These are phyloP conservation scores for Cephus pulcher DNA, from an alignment of 2,888 invertebrate genomes.

Conservation along the genomic window DNA sequence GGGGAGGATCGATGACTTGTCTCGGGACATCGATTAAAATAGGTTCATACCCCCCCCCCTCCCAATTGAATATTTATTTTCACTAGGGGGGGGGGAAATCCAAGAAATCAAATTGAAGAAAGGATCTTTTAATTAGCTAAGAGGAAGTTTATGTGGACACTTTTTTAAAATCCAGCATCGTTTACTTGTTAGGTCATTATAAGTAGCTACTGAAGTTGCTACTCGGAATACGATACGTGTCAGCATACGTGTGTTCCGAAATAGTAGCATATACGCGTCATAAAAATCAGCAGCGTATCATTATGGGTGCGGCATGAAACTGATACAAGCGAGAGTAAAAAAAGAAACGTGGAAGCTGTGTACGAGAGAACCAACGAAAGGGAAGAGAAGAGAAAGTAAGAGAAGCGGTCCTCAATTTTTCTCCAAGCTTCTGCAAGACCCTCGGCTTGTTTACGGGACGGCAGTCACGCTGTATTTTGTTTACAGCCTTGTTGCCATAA, in stretches of 20 bases:
- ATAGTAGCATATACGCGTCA: slow-evolving; percentile 1
- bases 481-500: slow-evolving; percentile 59
- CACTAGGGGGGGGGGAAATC: neutral
- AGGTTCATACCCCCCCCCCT: neutral
- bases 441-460: slow-evolving; percentile 48
- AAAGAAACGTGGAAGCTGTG: neutral
- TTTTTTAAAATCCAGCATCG: neutral
- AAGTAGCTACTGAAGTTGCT: slow-evolving; percentile 20
- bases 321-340: slow-evolving; percentile 38
- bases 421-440: slow-evolving; percentile 35
- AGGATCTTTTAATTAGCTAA: neutral
- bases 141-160: neutral
- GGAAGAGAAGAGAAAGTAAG: slow-evolving; percentile 10
- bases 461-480: slow-evolving; percentile 59
- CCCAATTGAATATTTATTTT: slow-evolving; percentile 13
- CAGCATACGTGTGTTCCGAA: neutral
- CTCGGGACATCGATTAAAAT: slow-evolving; percentile 8
- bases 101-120: neutral
- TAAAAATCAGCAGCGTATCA: slow-evolving; percentile 41
- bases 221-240: slow-evolving; percentile 21
- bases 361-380: neutral
- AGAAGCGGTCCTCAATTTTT: slow-evolving; percentile 10
- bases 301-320: slow-evolving; percentile 43
- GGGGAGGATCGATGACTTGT: neutral
- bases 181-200: neutral